Evolutionary conservation across 2,888 invertebrate genomes (phyloP).

Genomic region (Agrilus biguttatus): DNA sequence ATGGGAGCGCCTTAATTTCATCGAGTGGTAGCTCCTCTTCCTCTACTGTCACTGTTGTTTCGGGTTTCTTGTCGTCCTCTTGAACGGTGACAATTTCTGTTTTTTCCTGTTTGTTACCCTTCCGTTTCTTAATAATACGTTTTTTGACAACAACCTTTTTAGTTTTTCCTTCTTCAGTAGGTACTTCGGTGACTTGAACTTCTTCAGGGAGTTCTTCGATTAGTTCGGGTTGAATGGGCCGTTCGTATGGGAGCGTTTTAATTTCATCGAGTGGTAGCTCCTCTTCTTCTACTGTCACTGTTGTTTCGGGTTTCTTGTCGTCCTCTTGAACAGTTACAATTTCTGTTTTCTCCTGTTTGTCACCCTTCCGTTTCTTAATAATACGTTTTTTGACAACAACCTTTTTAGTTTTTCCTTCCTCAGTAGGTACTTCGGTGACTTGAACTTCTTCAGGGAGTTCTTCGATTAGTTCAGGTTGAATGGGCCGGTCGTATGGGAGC

Average conservation of each 20-base stretch:
- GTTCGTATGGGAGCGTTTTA: conserved; percentile 7
- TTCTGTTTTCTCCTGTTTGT: conserved; percentile 30
- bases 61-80: conserved; percentile 13
- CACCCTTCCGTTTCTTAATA: conserved; percentile 20
- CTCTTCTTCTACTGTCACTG: conserved; percentile 16
- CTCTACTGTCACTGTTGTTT: conserved; percentile 16
- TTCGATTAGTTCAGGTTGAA: conserved; percentile 11
- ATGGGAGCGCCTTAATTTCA: conserved; percentile 20
- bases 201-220: conserved; percentile 21
- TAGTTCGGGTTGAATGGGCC: conserved; percentile 2
- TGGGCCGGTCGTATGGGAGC: conserved; percentile 15
- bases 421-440: conserved; percentile 22
- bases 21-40: conserved; percentile 12
- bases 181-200: conserved; percentile 18
- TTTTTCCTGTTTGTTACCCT: conserved; percentile 23
- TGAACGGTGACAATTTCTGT: conserved; percentile 25
- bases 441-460: conserved; percentile 25
- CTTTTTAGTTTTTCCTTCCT: conserved; percentile 25
- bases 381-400: conserved; percentile 17
- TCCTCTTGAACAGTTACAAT: conserved; percentile 28
- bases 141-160: conserved; percentile 15
- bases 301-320: conserved; percentile 16
- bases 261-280: conserved; percentile 13
- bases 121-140: conserved; percentile 22
- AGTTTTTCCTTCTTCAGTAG: conserved; percentile 19